phyloP scores from a whole-genome alignment of 2,888 invertebrate species.

The Drosophila mimetica region DNA sequence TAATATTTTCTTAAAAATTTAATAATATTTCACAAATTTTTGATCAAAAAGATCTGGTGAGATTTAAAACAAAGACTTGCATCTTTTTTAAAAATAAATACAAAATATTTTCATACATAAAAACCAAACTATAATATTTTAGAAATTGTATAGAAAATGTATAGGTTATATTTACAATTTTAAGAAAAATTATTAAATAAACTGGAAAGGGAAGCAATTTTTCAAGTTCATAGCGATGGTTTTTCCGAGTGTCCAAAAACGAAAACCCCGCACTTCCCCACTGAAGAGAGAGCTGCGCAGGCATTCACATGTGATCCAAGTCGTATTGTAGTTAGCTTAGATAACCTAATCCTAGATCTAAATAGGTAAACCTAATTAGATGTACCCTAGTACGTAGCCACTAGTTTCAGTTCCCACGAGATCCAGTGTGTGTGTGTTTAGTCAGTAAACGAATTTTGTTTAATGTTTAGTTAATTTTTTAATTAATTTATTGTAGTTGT shows the following conservation, averaged over 20 bases:
- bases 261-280: slow-evolving; percentile 27
- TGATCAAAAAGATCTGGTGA: too few species aligned
- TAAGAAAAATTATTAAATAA: too few species aligned
- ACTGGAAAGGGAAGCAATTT: too few species aligned
- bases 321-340: slow-evolving; percentile 81
- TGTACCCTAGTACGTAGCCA: slow-evolving; percentile 37
- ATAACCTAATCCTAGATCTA: slow-evolving; percentile 43
- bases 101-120: too few species aligned
- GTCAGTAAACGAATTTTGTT: slow-evolving; percentile 62
- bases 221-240: background rate
- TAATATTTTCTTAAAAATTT: too few species aligned
- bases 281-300: slow-evolving; percentile 53
- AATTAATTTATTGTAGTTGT: slow-evolving; percentile 80
- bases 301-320: slow-evolving; percentile 82
- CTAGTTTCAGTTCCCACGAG: slow-evolving; percentile 35
- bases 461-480: slow-evolving; percentile 68
- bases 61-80: too few species aligned
- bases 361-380: slow-evolving; percentile 59
- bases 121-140: too few species aligned
- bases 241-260: slow-evolving; percentile 19
- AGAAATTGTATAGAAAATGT: too few species aligned
- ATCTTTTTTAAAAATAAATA: too few species aligned
- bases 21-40: too few species aligned
- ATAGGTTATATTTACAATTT: too few species aligned
- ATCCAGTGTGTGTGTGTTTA: slow-evolving; percentile 28